These are phyloP conservation scores for Trematomus loennbergii DNA, from an alignment of 2,113 vertebrate species.

Conservation along the genomic window DNA sequence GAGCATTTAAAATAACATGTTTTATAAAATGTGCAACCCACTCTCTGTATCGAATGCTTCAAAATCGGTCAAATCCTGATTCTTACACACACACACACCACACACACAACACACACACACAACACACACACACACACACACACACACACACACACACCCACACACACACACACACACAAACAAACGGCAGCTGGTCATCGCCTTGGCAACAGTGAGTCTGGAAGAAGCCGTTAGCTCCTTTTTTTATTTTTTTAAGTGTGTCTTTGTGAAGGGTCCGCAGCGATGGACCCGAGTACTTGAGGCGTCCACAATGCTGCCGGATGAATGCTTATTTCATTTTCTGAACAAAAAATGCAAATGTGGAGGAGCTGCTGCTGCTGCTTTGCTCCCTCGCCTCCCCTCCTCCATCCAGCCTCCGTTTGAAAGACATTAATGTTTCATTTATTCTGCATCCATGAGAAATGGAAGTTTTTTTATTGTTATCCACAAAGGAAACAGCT, in stretches of 20 bases:
- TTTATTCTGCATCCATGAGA: slow-evolving; percentile 34
- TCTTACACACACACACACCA: slow-evolving; percentile 37
- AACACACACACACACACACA: slow-evolving; percentile 45
- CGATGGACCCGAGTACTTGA: slow-evolving; percentile 78
- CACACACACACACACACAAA: too few relatives aligned
- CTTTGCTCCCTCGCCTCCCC: neutral
- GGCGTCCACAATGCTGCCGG: slow-evolving; percentile 75
- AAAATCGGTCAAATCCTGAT: neutral
- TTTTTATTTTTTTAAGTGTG: slow-evolving; percentile 68
- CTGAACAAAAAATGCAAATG: slow-evolving; percentile 81
- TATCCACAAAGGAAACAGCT: neutral
- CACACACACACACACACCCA: slow-evolving; percentile 53
- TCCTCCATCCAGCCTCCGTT: neutral
- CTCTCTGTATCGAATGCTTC: too few relatives aligned
- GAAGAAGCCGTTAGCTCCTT: slow-evolving; percentile 70
- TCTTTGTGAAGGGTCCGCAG: slow-evolving; percentile 78
- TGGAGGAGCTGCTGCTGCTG: neutral
- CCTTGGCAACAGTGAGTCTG: slow-evolving; percentile 81
- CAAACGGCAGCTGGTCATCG: slow-evolving; percentile 83
- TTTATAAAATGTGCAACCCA: too few relatives aligned
- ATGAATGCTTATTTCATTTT: slow-evolving; percentile 84
- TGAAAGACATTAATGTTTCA: slow-evolving; percentile 59
- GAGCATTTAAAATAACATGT: too few relatives aligned
- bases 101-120: too few relatives aligned
- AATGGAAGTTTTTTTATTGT: neutral